Conservation (phyloP, 2,888 invertebrate genomes). For the Halictus ligatus region DNA sequence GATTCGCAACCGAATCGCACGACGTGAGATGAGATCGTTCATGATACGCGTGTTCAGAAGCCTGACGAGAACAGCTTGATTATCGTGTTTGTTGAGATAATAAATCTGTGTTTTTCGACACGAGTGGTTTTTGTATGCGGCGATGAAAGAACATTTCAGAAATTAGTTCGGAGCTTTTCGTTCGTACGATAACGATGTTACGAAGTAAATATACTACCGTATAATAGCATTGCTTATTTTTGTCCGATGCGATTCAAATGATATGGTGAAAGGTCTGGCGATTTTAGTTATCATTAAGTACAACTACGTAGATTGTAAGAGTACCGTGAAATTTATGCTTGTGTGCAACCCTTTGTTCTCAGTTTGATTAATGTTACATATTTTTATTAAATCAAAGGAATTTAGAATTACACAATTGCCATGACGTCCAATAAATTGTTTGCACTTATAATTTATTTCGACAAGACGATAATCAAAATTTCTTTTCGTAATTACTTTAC, state of each 20-base stretch:
- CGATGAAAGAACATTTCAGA: slow-evolving; percentile 5
- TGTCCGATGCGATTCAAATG: neutral
- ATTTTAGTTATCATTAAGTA: neutral
- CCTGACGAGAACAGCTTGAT: slow-evolving; percentile 17
- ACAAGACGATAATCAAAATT: neutral
- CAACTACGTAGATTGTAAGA: neutral
- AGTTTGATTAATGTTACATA: neutral
- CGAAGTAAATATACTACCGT: neutral
- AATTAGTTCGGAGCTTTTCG: neutral
- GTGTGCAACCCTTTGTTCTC: neutral
- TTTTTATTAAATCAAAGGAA: neutral
- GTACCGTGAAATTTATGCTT: neutral
- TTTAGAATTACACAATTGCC: neutral
- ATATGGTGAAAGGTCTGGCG: neutral
- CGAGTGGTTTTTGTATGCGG: neutral
- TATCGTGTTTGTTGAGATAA: slow-evolving; percentile 23
- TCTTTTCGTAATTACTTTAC: neutral
- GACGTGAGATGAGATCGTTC: slow-evolving; percentile 38
- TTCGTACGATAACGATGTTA: neutral
- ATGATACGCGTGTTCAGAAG: slow-evolving; percentile 29
- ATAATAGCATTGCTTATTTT: neutral
- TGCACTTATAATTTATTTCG: neutral
- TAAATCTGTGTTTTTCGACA: slow-evolving; percentile 8
- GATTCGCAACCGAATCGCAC: slow-evolving; percentile 45
- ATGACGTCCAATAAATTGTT: neutral